Conservation (phyloP, 2,113 vertebrate genomes). For the Pavo muticus region DNA sequence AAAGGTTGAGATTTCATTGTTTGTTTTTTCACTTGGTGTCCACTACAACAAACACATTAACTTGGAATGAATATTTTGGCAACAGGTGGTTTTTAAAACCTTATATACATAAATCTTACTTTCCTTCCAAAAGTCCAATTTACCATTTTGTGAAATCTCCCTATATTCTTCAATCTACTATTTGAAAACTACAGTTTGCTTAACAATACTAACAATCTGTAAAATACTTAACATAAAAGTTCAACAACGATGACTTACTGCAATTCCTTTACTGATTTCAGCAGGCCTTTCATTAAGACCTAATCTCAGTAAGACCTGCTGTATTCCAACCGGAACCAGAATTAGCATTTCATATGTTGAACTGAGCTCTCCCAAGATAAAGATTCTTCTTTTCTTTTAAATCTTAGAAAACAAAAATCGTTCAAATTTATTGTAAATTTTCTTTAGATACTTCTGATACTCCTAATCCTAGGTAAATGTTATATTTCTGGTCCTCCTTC, state of each 20-base stretch:
- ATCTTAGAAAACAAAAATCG: background rate
- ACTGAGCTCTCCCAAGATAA: background rate
- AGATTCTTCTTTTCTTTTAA: background rate
- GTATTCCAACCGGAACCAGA: background rate
- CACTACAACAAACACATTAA: background rate
- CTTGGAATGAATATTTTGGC: background rate
- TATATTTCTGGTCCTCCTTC: background rate
- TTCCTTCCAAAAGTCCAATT: background rate
- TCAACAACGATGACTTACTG: background rate
- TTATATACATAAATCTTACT: background rate
- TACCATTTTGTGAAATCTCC: background rate
- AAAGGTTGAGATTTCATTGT: background rate
- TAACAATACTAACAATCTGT: background rate
- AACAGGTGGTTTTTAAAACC: background rate
- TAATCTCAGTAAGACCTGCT: background rate
- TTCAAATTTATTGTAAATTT: background rate
- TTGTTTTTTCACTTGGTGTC: background rate
- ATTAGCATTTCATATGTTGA: background rate
- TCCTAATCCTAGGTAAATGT: background rate
- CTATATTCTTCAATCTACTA: background rate
- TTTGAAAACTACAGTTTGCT: background rate
- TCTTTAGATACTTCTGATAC: background rate
- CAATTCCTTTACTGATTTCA: background rate
- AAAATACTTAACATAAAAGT: background rate
- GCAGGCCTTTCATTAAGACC: background rate